Conservation (phyloP, 92 coral and sea anemone species). For the Isaurus tuberculatus region DNA sequence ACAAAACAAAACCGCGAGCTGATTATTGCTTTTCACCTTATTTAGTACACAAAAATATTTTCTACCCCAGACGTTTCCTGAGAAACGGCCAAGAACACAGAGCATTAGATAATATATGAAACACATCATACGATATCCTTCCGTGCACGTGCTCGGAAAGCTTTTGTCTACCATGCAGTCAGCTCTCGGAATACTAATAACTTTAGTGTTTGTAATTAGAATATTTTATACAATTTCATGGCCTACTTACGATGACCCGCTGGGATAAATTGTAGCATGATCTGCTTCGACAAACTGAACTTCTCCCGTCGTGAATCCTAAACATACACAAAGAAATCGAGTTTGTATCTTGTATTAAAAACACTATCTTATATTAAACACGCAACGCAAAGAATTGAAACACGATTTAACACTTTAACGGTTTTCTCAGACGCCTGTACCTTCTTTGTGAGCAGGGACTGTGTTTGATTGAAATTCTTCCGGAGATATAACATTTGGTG, state of each 20-base stretch:
- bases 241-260: conserved; percentile 90
- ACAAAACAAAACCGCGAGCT: conserved; percentile 59
- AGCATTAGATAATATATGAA: background rate
- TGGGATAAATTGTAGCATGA: conserved; percentile 84
- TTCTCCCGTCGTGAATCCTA: conserved; percentile 93
- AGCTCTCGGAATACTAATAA: conserved; percentile 14
- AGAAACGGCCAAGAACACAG: conserved; percentile 13
- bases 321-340: conserved; percentile 31
- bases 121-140: background rate
- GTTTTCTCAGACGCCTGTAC: conserved; percentile 60
- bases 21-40: conserved; percentile 23
- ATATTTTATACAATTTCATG: conserved; percentile 1
- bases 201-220: background rate
- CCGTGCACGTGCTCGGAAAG: conserved; percentile 20
- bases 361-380: background rate
- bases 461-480: conserved; percentile 81
- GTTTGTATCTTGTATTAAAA: background rate
- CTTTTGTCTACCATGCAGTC: conserved; percentile 6
- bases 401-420: conserved; percentile 25
- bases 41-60: conserved; percentile 36
- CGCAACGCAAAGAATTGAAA: background rate
- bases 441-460: conserved; percentile 71
- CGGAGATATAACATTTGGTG: conserved; percentile 80
- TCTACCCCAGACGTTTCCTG: conserved; percentile 33
- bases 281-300: conserved; percentile 97